Conservation (phyloP, 2,113 vertebrate genomes). For the Phalacrocorax pelagicus region DNA sequence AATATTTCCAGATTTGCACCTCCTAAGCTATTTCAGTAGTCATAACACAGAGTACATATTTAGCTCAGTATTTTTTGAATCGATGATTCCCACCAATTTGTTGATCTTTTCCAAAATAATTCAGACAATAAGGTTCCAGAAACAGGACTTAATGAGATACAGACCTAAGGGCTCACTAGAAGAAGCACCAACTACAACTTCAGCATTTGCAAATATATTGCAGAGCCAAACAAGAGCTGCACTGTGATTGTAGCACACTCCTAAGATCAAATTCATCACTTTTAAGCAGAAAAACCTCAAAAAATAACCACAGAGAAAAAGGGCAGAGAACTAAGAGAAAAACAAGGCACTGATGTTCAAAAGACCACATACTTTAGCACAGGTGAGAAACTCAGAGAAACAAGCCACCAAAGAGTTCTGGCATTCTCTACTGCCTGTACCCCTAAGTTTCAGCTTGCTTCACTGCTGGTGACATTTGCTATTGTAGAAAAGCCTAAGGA, state of each 20-base stretch:
- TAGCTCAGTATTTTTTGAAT: not conserved
- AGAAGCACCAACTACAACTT: not conserved
- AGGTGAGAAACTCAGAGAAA: not conserved
- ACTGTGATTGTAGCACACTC: not conserved
- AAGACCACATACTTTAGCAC: not conserved
- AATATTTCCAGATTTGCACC: constrained; percentile 16
- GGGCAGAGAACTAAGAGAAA: not conserved
- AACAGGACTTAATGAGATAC: not conserved
- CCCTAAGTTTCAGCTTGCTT: not conserved
- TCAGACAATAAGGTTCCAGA: not conserved
- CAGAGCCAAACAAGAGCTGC: not conserved
- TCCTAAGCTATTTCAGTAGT: not conserved
- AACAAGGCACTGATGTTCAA: not conserved
- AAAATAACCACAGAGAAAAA: not conserved
- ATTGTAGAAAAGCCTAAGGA: not conserved
- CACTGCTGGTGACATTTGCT: not conserved
- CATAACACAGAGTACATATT: not conserved
- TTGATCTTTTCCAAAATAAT: not conserved
- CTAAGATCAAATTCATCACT: not conserved
- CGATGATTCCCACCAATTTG: not conserved
- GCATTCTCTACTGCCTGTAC: not conserved
- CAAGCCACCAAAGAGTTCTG: not conserved
- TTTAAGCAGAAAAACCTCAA: not conserved
- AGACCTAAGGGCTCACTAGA: not conserved
- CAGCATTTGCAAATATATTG: no score